Evolutionary conservation across 2,113 vertebrate genomes (phyloP), one percentile per base, ranked within the genome.

Genomic region (Raphicerus campestris): DNA sequence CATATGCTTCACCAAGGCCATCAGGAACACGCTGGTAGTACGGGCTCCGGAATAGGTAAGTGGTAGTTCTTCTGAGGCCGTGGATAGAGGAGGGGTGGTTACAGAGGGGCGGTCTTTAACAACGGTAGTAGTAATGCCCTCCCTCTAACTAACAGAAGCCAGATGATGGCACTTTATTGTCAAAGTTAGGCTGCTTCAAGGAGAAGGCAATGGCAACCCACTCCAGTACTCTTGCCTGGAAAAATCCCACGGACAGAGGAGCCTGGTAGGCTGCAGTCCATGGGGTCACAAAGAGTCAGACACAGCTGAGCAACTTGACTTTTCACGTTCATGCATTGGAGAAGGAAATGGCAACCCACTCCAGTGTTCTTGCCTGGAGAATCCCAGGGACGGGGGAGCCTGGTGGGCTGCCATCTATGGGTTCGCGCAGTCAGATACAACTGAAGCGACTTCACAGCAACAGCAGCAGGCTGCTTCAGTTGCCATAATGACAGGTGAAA

Each of bases 361-460:
- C 17, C 32, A 66, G 63, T 35, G 8, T 5, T 66, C 63, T 35
- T 35, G 63, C 8, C 4, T 35, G 17, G 63, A 66, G 63, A 35
- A 66, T 66, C 17, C 8, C 17, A 66, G 17, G 63, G 63, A 10
- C 1, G 0, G 32, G 2, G 8, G 17, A 66, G 63, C 63, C 63
- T 66, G n/a, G 63, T 35, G 32, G 17, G n/a, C 63, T 35, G 17
- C 63, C 1, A 0, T 10, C 63, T 20, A 10, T 10, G n/a, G 63
- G n/a, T 4, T 35, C 17, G 0, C 32, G 35, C 9, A 35, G 32
- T 66, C n/a, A 9, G 32, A 66, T 16, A 35, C 0, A 1, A 66
- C n/a, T 66, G 63, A 66, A 66, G 63, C 1, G 4, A 35, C 17
- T 66, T 35, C 0, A 2, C 63, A 66, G 63, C 17, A 35, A 19